Evolutionary conservation across 2,888 invertebrate species (phyloP), one percentile per base, ranked within the genome.

Genomic region (Argynnis bischoffii): DNA sequence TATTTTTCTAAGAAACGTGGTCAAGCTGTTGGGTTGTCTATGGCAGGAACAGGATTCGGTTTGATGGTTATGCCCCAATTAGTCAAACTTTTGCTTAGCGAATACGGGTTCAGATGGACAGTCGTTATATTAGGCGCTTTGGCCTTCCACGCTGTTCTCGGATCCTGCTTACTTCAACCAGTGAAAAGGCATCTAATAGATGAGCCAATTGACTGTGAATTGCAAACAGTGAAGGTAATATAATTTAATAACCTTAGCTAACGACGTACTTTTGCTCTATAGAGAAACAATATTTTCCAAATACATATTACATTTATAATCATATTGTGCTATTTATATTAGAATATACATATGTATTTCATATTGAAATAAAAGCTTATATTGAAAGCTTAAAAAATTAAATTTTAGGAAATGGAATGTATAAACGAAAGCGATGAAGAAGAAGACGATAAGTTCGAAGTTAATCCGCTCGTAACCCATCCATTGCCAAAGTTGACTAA

Each of bases 11-110:
- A 95, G 82, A 95, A 95, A 81, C 94, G 96, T 26, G 96, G 96
- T 0, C 96, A 96, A 82, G 96, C 96, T 0, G 96, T 96, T 8
- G 96, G 96, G 0, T 89, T 96, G 31, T 96, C 96, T 0, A 95
- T 96, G 94, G 96, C 96, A 0, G 96, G 96, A 0, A 96, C 96
- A 0, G 96, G 96, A 5, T 93, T 96, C 76, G 96, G 96, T 4
- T 94, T 96, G 91, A 95, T 96, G 93, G 93, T 96, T 69, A 95
- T 96, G 95, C 96, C 96, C 0, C 96, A 96, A 81, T 93, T 95
- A 69, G 95, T 96, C 70, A 93, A 94, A 59, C 75, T 95, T 6
- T 86, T 96, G 15, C 87, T 96, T 8, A 94, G 94, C 57, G 92
- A 90, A 67, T 96, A 93, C 78, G 94, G 93, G 59, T 96, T 96